Evolutionary conservation across 2,888 invertebrate species (phyloP).

Genomic region (Rhaphigaster nebulosa): DNA sequence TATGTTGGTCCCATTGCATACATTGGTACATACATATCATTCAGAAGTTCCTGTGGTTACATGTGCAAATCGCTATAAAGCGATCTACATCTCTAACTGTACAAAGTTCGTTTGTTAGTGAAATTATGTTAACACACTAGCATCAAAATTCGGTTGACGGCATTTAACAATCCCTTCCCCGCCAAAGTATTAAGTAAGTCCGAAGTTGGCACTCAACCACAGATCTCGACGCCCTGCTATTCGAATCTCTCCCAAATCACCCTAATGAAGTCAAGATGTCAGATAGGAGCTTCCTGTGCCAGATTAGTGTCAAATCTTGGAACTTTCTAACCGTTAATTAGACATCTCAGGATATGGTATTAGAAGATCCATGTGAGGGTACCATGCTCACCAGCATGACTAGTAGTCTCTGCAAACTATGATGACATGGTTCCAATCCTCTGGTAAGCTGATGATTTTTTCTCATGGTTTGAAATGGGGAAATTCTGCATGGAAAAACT

Average conservation of each 20-base stretch:
- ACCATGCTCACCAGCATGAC: neutral
- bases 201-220: neutral
- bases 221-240: neutral
- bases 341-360: neutral
- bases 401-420: neutral
- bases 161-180: neutral
- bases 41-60: neutral
- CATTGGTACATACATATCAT: neutral
- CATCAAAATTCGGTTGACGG: neutral
- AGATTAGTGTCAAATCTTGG: slow-evolving; percentile 11
- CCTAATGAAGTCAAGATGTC: slow-evolving; percentile 17
- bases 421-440: neutral
- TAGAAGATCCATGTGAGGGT: neutral
- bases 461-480: neutral
- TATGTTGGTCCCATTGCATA: neutral
- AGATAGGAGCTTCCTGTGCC: neutral
- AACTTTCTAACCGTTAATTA: slow-evolving; percentile 4
- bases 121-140: neutral
- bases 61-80: neutral
- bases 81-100: neutral
- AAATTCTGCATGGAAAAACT: neutral
- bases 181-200: neutral
- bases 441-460: neutral
- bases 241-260: neutral
- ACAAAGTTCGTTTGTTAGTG: neutral